A percentile compares a stretch with the other conserved stretches of the same genome.
Evolutionary conservation across 2,797 vertebrate species (phyloP).

Genomic region (Darevskia nairensis): DNA sequence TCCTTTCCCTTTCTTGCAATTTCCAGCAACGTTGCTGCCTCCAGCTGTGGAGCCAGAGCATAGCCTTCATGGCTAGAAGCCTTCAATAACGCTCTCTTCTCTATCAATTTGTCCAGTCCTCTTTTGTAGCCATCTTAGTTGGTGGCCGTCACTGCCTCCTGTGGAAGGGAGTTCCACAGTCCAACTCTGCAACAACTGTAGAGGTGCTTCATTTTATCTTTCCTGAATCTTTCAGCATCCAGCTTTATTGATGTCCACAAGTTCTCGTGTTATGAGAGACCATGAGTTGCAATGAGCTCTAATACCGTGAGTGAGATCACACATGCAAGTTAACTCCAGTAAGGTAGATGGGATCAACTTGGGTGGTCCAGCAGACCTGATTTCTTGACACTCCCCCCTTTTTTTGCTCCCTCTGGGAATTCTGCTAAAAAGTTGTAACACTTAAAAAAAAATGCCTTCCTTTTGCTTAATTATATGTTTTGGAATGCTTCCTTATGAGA

Average conservation of each 20-base stretch:
- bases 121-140: no score
- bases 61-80: not conserved
- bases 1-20: no score
- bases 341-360: not conserved
- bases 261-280: not conserved
- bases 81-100: not conserved
- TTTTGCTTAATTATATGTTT: slow-evolving; percentile 58
- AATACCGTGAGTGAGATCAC: not conserved
- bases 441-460: slow-evolving; percentile 38
- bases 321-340: not conserved
- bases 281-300: fast-evolving
- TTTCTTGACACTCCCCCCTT: not conserved
- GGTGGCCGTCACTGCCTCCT: no score
- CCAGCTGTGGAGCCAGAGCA: not conserved
- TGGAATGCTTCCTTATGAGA: slow-evolving; percentile 60
- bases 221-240: no score
- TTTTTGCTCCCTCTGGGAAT: slow-evolving; percentile 20
- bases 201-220: no score
- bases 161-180: no score
- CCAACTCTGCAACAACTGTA: no score
- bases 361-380: not conserved
- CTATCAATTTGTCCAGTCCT: not conserved
- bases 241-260: no score
- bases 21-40: no score
- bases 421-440: not conserved